Base-by-base conservation (phyloP, 2,797 vertebrate species). In the Liasis olivaceus region DNA sequence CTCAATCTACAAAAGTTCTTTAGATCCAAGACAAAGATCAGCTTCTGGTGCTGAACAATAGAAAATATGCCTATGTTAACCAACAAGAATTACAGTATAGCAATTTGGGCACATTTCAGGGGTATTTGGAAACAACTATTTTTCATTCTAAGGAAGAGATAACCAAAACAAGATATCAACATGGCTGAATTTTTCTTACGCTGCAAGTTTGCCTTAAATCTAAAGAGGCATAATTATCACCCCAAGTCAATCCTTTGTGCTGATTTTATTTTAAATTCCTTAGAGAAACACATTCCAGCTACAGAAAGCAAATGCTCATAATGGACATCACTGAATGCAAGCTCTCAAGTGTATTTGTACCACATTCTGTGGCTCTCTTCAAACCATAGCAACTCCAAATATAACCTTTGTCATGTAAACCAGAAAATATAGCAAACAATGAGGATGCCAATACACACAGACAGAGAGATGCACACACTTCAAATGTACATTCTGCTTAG, bases 171-270 rank as follows among this genome's bases (percentile, higher is more conserved):
- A 31, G 20, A 47, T 59, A 69, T 42, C 17, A 15, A n/a, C n/a
- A 85, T 63, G 42, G 72, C n/a, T 54, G 59, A 4, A 0, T 87
- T 87, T 66, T 96, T 81, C 91, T 88, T 66, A 66, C 85, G 56
- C 15, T 87, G 26, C 58, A 77, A 47, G n/a, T 90, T 94, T 91
- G 90, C 63, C 90, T 47, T 20, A n/a, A 22, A 51, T 94, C 91
- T 36, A 91, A 93, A 87, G 47, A 62, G 92, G 69, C 42, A 72
- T 92, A 91, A 95, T 95, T 93, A 85, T 91, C 36, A 93, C 24
- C n/a, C 20, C 28, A 88, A 72, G 15, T 92, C 69, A 36, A 1
- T 11, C 81, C 28, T 11, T 93, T 91, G 72, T 26, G 51, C 3
- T 89, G 28, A 51, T 28, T 42, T 47, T 77, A 72, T 81, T 26